A percentile compares a stretch with the other conserved stretches of the same genome.
phyloP scores from a whole-genome alignment of 2,888 invertebrate genomes.

The Hirudinaria manillensis region DNA sequence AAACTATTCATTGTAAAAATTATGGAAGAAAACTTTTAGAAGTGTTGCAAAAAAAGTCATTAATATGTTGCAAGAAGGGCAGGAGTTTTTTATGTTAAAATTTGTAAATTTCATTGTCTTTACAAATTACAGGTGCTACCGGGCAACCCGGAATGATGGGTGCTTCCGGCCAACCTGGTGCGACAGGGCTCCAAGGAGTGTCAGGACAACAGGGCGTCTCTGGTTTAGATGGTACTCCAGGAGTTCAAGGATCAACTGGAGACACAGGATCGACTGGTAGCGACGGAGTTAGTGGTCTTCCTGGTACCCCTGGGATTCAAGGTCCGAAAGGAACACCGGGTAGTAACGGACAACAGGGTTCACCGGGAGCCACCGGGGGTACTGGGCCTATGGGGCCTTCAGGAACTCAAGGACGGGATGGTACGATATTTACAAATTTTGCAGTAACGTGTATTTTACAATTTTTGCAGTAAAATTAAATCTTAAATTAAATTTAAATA shows the following conservation, averaged over 20 bases:
- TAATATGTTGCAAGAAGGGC: no score
- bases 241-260: slow-evolving; percentile 35
- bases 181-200: background rate
- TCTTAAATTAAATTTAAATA: background rate
- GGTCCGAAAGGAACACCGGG: slow-evolving; percentile 35
- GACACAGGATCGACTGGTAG: slow-evolving; percentile 33
- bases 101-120: no score
- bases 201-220: background rate
- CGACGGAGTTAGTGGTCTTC: slow-evolving; percentile 30
- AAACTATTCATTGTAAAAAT: no score
- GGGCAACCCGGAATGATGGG: background rate
- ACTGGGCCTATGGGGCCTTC: slow-evolving; percentile 30
- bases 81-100: no score
- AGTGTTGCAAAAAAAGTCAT: no score
- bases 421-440: slow-evolving; percentile 31
- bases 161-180: background rate
- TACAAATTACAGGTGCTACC: background rate
- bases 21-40: no score
- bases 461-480: background rate
- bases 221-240: slow-evolving; percentile 20
- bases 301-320: slow-evolving; percentile 26
- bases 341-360: slow-evolving; percentile 20
- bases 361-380: slow-evolving; percentile 25
- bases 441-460: background rate
- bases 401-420: slow-evolving; percentile 29